phyloP scores from a whole-genome alignment of 2,888 invertebrate genomes.

The Meiosimyza platycephala region DNA sequence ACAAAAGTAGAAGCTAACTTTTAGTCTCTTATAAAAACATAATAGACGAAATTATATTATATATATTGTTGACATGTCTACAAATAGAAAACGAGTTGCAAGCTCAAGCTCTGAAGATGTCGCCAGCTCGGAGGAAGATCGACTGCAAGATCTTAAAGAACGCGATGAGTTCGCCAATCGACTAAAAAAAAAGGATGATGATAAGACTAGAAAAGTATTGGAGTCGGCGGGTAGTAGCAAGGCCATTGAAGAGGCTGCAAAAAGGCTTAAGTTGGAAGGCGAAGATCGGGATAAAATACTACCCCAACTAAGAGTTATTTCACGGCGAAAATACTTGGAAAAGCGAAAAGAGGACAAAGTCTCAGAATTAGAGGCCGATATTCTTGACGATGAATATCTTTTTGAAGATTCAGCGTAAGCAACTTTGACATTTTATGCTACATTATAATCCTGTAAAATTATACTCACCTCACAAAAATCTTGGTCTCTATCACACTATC shows the following conservation, averaged over 20 bases:
- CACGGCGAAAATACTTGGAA: constrained; percentile 92
- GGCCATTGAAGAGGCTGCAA: constrained; percentile 89
- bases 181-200: constrained; percentile 89
- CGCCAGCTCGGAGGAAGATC: constrained; percentile 83
- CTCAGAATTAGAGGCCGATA: constrained; percentile 92
- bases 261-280: constrained; percentile 86
- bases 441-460: too few species aligned
- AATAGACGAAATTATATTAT: too few species aligned
- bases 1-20: background rate
- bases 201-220: constrained; percentile 83
- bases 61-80: constrained; percentile 50
- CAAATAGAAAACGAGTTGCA: constrained; percentile 53
- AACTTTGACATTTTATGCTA: background rate
- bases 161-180: constrained; percentile 94
- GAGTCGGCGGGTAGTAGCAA: constrained; percentile 74
- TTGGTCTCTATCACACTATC: too few species aligned
- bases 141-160: constrained; percentile 87
- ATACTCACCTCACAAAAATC: background rate
- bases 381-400: constrained; percentile 94
- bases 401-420: constrained; percentile 89
- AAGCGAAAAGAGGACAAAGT: constrained; percentile 98
- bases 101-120: constrained; percentile 62
- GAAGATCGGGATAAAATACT: constrained; percentile 88
- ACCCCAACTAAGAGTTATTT: constrained; percentile 89
- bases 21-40: too few species aligned